Percentiles rank a stretch among this genome's conserved stretches.
phyloP scores from a whole-genome alignment of 2,888 invertebrate species.

The Eubasilissa splendida region DNA sequence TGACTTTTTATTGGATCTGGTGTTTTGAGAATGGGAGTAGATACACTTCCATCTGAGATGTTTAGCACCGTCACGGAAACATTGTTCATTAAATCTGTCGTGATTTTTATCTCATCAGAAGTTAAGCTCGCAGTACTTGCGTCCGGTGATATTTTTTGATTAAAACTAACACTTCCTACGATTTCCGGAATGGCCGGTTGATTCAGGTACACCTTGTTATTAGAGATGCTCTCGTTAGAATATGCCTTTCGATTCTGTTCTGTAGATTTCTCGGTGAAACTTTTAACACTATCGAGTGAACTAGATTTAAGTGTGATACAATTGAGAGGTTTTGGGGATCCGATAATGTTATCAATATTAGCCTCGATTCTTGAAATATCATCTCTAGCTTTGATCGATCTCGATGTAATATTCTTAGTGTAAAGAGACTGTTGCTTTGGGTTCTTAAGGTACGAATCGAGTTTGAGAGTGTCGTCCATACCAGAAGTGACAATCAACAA shows the following conservation, averaged over 20 bases:
- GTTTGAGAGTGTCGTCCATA: slow-evolving; percentile 41
- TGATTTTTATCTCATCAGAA: slow-evolving; percentile 23
- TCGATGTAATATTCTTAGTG: slow-evolving; percentile 46
- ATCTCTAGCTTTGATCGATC: slow-evolving; percentile 51
- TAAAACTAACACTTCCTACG: slow-evolving; percentile 56
- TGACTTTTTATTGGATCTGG: slow-evolving; percentile 43
- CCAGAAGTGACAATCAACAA: slow-evolving; percentile 45
- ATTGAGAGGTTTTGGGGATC: slow-evolving; percentile 71
- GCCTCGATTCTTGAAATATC: slow-evolving; percentile 73
- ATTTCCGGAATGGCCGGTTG: slow-evolving; percentile 53
- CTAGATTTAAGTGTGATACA: slow-evolving; percentile 71
- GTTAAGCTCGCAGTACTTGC: slow-evolving; percentile 36
- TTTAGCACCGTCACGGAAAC: slow-evolving; percentile 54
- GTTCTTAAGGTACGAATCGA: slow-evolving; percentile 22
- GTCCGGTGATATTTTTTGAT: slow-evolving; percentile 48
- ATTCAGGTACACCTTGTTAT: slow-evolving; percentile 58
- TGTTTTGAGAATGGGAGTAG: slow-evolving; percentile 40
- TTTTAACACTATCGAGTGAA: slow-evolving; percentile 75
- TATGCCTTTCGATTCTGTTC: slow-evolving; percentile 71
- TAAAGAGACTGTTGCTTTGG: slow-evolving; percentile 49
- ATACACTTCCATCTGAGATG: slow-evolving; percentile 26
- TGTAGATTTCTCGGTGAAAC: slow-evolving; percentile 70
- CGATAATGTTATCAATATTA: slow-evolving; percentile 73
- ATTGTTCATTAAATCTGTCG: slow-evolving; percentile 9
- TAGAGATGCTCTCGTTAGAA: slow-evolving; percentile 70